phyloP scores from a whole-genome alignment of 2,113 vertebrate genomes.

The Falcunculus frontatus region DNA sequence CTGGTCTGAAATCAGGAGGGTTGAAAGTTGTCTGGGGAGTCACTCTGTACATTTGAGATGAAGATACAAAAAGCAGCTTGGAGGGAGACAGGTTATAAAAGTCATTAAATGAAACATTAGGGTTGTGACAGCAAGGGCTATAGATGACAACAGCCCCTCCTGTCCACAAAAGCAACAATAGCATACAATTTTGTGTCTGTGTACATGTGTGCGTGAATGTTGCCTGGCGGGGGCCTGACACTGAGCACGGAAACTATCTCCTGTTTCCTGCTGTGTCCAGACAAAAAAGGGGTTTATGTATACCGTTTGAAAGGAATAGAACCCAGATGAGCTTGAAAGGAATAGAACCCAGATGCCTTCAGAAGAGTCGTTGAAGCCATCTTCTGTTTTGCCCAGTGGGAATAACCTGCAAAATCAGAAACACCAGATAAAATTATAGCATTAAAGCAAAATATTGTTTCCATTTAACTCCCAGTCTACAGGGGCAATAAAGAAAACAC shows the following conservation, averaged over 20 bases:
- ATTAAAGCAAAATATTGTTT: not conserved
- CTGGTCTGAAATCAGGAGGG: not conserved
- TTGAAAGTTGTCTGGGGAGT: not conserved
- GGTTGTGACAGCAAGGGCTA: not conserved
- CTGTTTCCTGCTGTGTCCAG: not conserved
- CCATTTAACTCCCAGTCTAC: not conserved
- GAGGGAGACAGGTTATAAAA: not conserved
- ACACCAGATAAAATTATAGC: not conserved
- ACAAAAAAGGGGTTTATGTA: not conserved
- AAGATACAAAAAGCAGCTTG: not conserved
- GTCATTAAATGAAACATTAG: not conserved
- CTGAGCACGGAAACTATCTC: not conserved
- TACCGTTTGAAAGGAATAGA: not conserved
- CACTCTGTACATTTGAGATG: not conserved
- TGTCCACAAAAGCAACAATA: not conserved
- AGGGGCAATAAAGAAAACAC: not conserved
- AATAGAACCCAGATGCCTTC: not conserved
- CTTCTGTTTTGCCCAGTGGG: not conserved
- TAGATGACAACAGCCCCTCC: not conserved
- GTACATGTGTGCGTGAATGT: rapidly evolving
- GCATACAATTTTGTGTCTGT: not conserved
- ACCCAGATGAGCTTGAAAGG: not conserved
- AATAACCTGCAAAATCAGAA: not conserved
- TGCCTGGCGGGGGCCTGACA: not conserved
- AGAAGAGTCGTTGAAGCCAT: not conserved